Evolutionary conservation across 1,140 invertebrate species (phyloP), one percentile per base, ranked within the genome.

Genomic region (Pentalonia nigronervosa): DNA sequence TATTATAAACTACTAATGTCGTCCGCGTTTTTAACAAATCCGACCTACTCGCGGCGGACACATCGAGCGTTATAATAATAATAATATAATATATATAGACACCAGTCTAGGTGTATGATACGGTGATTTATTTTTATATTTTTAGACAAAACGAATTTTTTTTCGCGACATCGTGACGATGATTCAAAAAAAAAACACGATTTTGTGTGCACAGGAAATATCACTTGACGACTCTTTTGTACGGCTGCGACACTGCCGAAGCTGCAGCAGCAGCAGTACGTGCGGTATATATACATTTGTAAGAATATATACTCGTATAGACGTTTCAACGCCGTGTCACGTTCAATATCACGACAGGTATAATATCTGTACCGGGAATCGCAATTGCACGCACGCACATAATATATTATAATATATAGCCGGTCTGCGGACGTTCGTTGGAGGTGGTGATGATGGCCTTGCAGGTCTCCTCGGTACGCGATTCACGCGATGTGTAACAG

Each of bases 401-500:
- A 67, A 30, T 67, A 14, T 9, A 45, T 45, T 7, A 23, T n/a
- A 34, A 20, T n/a, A 34, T 21, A 81, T 83, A 41, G 83, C 36
- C 41, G 36, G 11, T 87, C 86, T 48, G 14, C 60, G 30, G 11
- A n/a, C 30, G 84, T 47, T 47, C 45, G 83, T 1, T 30, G 23
- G 34, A 0, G 36, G 21, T 17, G 81, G 36, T 7, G 25, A 41
- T 21, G 53, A 67, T 56, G 91, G 48, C 91, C 91, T 92, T 92
- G 41, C 41, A 41, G 91, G 91, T 50, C n/a, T 47, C 34, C 23
- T 48, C 47, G n/a, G 45, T 60, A 34, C 86, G 47, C 47, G n/a
- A 88, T 88, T 88, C 86, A 34, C 87, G 47, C n/a, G 87, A 50
- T 91, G 90, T 90, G 34, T 60, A 90, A 89, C 45, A 50, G 25